Base-by-base conservation (phyloP, 2,888 invertebrate genomes). In the Dasypolia templi region DNA sequence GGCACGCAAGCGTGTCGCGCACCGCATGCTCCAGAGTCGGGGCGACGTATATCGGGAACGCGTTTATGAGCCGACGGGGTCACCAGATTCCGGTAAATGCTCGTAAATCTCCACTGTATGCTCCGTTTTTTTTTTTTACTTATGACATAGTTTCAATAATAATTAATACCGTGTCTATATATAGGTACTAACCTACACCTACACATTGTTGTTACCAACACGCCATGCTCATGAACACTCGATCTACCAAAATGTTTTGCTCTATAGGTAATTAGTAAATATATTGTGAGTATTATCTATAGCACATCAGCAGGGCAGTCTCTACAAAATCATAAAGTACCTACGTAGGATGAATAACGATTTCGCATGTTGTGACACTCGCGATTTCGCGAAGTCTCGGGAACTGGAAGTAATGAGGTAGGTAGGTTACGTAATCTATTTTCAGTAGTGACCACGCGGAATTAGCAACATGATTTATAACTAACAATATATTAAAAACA, bases 31-130 rank as follows among this genome's bases (percentile, higher is more conserved):
- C 77, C 72, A 78, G 70, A 81, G 64, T 35, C 77, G 81, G 72
- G 59, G 46, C 80, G 39, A 79, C 81, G 87, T 90, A 91, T 92
- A 94, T 93, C 91, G 93, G 91, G 95, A 92, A 89, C 94, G 91
- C 92, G 92, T 95, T 95, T 94, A 95, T 89, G 94, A 94, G 90
- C 87, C 89, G 88, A 84, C 93, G 94, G 95, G 94, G 94, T 94
- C 95, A 94, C 94, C 92, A 93, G 94, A 94, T 95, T 95, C 95
- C 93, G 90, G 91, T 90, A 90, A 93, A 93, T 91, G 94, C 90
- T 95, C 95, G 94, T 96, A 94, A 96, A 95, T 90, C 88, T 86
- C 82, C 82, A 83, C 87, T 82, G 84, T 87, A 86, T 86, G 94
- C 88, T 92, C 93, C 86, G 92, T 92, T 94, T 94, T 93, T 94